phyloP scores from a whole-genome alignment of 2,888 invertebrate genomes.

The Orchesella flavescens region DNA sequence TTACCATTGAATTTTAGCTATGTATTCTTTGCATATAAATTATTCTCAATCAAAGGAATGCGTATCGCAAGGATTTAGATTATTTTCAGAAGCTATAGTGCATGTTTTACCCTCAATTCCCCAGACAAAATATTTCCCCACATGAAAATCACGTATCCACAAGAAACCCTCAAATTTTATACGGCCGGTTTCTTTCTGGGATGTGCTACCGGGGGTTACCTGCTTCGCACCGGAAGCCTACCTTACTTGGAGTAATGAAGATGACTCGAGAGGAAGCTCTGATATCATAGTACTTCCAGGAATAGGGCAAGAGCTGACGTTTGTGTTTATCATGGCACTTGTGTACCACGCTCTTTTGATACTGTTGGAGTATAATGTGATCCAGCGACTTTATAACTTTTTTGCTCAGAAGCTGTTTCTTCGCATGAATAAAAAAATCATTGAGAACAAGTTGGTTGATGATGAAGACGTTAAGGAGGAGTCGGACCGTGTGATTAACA shows the following conservation, averaged over 20 bases:
- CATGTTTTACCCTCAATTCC: too few relatives aligned
- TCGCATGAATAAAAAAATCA: neutral
- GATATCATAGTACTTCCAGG: neutral
- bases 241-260: neutral
- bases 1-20: too few relatives aligned
- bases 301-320: slow-evolving; percentile 11
- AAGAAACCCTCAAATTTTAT: too few relatives aligned
- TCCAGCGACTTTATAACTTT: neutral
- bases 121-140: too few relatives aligned
- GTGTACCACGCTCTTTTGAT: neutral
- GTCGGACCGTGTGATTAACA: neutral
- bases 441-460: neutral
- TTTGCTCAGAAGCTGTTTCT: too few relatives aligned
- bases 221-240: slow-evolving; percentile 1
- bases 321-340: neutral
- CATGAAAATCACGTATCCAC: too few relatives aligned
- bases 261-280: too few relatives aligned
- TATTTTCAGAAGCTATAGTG: too few relatives aligned
- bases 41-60: too few relatives aligned
- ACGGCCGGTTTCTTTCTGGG: too few relatives aligned
- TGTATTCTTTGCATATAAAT: too few relatives aligned
- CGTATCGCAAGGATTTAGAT: too few relatives aligned
- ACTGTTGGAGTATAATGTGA: slow-evolving; percentile 8
- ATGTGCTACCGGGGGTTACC: neutral
- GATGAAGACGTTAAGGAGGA: slow-evolving; percentile 33